Conservation (phyloP, 2,797 vertebrate species). For the Dendrocincla tyrannina region DNA sequence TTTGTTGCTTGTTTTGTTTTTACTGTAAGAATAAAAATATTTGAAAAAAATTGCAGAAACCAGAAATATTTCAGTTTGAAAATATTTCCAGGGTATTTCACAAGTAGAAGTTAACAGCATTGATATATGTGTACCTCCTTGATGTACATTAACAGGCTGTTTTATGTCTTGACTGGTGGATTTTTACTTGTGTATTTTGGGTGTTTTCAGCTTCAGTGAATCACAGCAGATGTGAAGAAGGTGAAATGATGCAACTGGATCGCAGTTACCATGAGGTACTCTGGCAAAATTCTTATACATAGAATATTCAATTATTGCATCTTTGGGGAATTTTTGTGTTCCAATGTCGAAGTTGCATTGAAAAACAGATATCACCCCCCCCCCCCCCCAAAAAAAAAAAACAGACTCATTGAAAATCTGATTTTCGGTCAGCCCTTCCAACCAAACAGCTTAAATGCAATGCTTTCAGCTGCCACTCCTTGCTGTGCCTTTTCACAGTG, state of each 20-base stretch:
- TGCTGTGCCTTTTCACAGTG: not conserved
- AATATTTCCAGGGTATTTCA: not conserved
- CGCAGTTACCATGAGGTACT: not conserved
- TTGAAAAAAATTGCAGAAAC: not conserved
- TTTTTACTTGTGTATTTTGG: not conserved
- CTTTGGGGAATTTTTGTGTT: not conserved
- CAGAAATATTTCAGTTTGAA: not conserved
- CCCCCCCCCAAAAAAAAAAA: fast-evolving
- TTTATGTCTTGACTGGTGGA: not conserved
- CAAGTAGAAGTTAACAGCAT: not conserved
- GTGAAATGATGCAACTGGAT: not conserved
- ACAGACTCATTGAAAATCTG: not conserved
- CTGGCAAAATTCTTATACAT: not conserved
- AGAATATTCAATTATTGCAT: not conserved
- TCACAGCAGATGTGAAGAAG: not conserved
- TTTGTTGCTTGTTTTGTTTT: not conserved
- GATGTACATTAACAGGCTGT: not conserved
- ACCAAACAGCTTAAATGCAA: not conserved
- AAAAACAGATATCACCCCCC: not conserved
- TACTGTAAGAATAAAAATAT: not conserved
- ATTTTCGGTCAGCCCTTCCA: not conserved
- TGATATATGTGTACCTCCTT: not conserved
- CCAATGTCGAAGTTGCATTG: not conserved
- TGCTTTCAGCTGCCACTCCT: not conserved
- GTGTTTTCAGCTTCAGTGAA: not conserved